Percentiles rank a stretch among this genome's conserved stretches.
phyloP scores from a whole-genome alignment of 2,113 vertebrate species.

The Chascanopsetta lugubris region DNA sequence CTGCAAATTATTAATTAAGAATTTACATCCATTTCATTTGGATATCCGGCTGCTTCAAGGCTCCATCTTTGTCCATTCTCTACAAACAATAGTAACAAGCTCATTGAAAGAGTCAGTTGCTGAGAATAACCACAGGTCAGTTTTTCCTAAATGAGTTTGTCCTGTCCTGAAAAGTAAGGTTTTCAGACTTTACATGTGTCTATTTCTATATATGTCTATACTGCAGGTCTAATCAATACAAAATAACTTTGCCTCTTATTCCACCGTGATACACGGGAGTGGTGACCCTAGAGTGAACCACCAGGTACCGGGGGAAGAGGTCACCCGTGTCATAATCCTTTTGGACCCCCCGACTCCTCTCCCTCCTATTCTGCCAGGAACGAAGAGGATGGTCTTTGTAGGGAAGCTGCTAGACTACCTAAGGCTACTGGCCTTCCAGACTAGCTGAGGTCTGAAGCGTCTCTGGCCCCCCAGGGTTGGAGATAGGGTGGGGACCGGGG shows the following conservation, averaged over 20 bases:
- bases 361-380: constrained; percentile 49
- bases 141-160: neutral
- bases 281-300: constrained; percentile 73
- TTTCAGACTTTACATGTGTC: neutral
- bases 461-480: constrained; percentile 49
- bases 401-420: constrained; percentile 39
- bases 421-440: constrained; percentile 52
- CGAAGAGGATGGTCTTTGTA: constrained; percentile 67
- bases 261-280: neutral
- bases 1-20: neutral
- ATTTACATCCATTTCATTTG: no score
- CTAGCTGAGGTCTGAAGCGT: constrained; percentile 32
- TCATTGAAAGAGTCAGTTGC: no score
- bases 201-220: neutral
- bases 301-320: constrained; percentile 61
- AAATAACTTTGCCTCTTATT: neutral
- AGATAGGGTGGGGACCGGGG: neutral
- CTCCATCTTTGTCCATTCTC: no score
- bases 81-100: neutral
- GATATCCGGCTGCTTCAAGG: neutral
- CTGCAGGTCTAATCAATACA: neutral
- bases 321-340: constrained; percentile 55
- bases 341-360: constrained; percentile 47
- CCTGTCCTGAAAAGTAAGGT: neutral
- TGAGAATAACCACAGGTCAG: no score